Evolutionary conservation across 2,888 invertebrate genomes (phyloP).

Genomic region (Conomelus anceps): DNA sequence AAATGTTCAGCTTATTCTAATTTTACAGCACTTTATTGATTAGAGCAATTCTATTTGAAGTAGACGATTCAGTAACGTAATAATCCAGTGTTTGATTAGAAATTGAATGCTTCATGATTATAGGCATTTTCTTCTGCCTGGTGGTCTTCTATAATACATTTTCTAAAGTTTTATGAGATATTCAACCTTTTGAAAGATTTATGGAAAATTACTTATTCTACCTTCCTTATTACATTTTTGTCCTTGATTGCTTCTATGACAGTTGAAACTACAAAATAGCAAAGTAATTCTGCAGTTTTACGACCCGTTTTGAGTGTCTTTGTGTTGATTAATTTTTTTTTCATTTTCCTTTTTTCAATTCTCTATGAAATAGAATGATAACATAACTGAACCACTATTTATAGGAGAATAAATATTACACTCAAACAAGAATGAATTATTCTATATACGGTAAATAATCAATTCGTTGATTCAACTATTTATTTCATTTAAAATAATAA

Average conservation of each 20-base stretch:
- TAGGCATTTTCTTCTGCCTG: not conserved
- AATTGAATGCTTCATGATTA: not conserved
- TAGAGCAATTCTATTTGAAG: too few species aligned
- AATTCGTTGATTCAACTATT: too few species aligned
- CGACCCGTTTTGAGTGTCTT: too few species aligned
- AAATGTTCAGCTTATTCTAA: not conserved
- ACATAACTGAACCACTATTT: too few species aligned
- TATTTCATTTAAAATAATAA: too few species aligned
- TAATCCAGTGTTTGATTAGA: not conserved
- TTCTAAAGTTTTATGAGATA: not conserved
- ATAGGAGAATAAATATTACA: too few species aligned
- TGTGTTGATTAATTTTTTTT: too few species aligned
- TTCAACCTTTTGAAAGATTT: not conserved
- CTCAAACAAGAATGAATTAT: too few species aligned
- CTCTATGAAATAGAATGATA: too few species aligned
- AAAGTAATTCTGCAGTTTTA: too few species aligned
- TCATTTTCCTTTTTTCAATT: too few species aligned
- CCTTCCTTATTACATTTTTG: not conserved
- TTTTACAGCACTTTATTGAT: not conserved
- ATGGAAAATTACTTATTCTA: not conserved
- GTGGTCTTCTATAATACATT: not conserved
- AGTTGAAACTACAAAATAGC: not conserved
- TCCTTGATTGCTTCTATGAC: not conserved
- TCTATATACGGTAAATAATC: too few species aligned
- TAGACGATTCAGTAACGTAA: not conserved